Evolutionary conservation across 2,888 invertebrate genomes (phyloP).

Genomic region (Atherix ibis): DNA sequence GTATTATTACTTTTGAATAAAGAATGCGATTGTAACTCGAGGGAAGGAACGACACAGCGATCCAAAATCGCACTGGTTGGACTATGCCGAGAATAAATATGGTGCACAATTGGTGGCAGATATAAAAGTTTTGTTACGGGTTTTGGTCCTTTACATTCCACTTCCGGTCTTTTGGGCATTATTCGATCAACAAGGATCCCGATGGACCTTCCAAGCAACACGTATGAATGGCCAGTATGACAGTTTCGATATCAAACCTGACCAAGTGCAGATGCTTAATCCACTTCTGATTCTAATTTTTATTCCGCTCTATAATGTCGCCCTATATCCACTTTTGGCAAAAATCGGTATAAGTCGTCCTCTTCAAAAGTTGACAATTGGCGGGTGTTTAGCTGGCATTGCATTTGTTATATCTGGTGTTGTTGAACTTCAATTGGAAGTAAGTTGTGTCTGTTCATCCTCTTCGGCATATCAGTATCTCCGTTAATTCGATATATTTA

Average conservation of each 20-base stretch:
- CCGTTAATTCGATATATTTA: too few relatives aligned
- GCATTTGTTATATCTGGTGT: constrained; percentile 80
- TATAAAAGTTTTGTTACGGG: constrained; percentile 58
- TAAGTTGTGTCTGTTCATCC: constrained; percentile 24
- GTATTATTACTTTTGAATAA: constrained; percentile 13
- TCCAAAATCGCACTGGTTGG: constrained; percentile 67
- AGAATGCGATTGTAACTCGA: constrained; percentile 37
- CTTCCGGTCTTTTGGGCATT: constrained; percentile 88
- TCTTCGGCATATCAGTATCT: too few relatives aligned
- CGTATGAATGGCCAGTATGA: constrained; percentile 72
- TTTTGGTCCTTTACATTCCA: constrained; percentile 68
- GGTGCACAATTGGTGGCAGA: constrained; percentile 55
- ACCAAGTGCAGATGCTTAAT: constrained; percentile 90
- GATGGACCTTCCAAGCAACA: constrained; percentile 86
- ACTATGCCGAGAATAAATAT: constrained; percentile 62
- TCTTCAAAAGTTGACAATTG: constrained; percentile 71
- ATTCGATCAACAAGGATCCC: constrained; percentile 83
- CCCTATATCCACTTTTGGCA: constrained; percentile 62
- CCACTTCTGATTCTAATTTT: constrained; percentile 69
- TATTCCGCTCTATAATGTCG: constrained; percentile 69
- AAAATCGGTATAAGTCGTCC: constrained; percentile 56
- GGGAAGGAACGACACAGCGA: constrained; percentile 29
- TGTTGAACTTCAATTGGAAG: constrained; percentile 64
- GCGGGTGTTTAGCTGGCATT: constrained; percentile 68
- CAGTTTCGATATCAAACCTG: constrained; percentile 63